These are phyloP conservation scores for Heterotilapia buettikoferi DNA, from an alignment of 2,113 vertebrate species.

Conservation along the genomic window DNA sequence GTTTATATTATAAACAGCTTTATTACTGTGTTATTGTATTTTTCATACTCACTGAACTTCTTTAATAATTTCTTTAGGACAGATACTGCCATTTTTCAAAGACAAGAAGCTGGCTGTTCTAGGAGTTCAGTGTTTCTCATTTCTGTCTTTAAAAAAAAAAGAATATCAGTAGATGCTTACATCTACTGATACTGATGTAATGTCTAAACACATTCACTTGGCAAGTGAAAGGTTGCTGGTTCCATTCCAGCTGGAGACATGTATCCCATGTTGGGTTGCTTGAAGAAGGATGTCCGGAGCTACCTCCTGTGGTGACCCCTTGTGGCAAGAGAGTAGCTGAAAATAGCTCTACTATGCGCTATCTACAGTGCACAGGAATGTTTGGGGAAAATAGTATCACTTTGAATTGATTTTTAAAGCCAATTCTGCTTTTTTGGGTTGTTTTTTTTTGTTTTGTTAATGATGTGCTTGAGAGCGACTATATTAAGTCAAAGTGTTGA, in stretches of 20 bases:
- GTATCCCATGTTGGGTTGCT: neutral
- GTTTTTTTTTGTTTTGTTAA: rapidly evolving
- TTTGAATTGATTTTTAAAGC: neutral
- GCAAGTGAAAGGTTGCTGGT: neutral
- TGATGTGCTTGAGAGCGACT: too few species aligned
- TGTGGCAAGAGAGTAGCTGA: neutral
- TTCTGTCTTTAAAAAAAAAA: neutral
- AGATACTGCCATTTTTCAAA: neutral
- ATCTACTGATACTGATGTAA: too few species aligned
- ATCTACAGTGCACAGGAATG: neutral
- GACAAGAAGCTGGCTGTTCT: neutral
- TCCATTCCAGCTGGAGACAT: neutral
- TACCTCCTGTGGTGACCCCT: neutral
- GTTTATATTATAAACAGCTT: neutral
- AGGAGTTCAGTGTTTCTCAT: neutral
- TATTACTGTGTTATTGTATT: neutral
- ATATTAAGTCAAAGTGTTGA: neutral
- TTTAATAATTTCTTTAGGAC: neutral
- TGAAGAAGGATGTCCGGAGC: neutral
- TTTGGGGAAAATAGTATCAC: neutral
- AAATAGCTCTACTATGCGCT: neutral
- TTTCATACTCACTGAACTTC: neutral
- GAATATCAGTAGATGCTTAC: neutral
- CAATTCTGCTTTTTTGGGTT: neutral
- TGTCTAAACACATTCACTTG: neutral